Evolutionary conservation across 2,113 vertebrate species (phyloP).

Genomic region (Semicossyphus pulcher): DNA sequence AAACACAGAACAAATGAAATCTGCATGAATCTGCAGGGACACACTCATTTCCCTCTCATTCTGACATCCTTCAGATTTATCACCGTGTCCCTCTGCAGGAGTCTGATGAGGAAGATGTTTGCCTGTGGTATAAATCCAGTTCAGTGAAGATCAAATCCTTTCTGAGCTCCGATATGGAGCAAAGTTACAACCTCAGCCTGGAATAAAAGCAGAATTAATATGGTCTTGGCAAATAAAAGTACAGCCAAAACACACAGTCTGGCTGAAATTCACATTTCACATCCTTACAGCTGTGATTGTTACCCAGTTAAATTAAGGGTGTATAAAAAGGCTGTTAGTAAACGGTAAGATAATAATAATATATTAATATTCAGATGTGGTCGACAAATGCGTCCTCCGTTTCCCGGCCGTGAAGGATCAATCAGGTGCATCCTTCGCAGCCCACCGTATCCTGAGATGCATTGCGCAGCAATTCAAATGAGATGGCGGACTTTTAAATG

Average conservation of each 20-base stretch:
- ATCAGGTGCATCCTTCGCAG: too few species aligned
- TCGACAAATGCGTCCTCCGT: too few species aligned
- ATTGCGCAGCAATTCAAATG: too few species aligned
- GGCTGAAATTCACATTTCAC: background rate
- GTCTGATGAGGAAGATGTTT: conserved; percentile 3
- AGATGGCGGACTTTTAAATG: too few species aligned
- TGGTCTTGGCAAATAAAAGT: background rate
- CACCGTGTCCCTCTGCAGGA: background rate
- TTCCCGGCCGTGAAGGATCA: too few species aligned
- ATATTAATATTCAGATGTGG: too few species aligned
- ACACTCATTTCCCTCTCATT: background rate
- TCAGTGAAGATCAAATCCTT: conserved; percentile 37
- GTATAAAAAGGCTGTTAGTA: too few species aligned
- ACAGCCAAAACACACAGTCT: conserved; percentile 28
- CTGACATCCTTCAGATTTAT: background rate
- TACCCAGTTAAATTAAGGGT: too few species aligned
- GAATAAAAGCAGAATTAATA: conserved; percentile 17
- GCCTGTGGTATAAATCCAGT: conserved; percentile 34
- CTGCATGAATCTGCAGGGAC: background rate
- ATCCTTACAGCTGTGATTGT: too few species aligned
- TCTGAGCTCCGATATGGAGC: conserved; percentile 31
- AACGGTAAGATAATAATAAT: too few species aligned
- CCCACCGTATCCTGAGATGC: too few species aligned
- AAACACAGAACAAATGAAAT: background rate
- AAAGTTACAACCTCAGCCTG: conserved; percentile 34